These are phyloP conservation scores for Drosophila mulleri DNA, from an alignment of 2,888 invertebrate species.

Conservation along the genomic window DNA sequence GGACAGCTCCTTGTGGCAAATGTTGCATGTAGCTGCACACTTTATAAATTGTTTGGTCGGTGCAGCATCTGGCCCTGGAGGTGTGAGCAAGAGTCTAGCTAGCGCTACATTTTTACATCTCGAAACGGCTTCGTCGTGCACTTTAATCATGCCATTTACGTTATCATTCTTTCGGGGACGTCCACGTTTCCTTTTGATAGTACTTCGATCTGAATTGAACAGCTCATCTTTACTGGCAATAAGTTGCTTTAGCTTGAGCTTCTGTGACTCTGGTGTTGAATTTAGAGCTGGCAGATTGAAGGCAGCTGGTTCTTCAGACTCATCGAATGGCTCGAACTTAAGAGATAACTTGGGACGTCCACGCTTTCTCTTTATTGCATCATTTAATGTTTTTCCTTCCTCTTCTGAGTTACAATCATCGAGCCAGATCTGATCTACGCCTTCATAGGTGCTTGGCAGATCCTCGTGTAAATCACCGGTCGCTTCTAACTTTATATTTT, in stretches of 20 bases:
- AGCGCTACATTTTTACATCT: slow-evolving; percentile 36
- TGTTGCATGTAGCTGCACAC: slow-evolving; percentile 17
- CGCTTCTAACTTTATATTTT: not conserved
- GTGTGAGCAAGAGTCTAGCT: slow-evolving; percentile 26
- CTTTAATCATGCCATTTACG: not conserved
- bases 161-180: slow-evolving; percentile 32
- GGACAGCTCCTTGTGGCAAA: slow-evolving; percentile 42
- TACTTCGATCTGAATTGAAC: not conserved
- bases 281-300: not conserved
- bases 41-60: no score
- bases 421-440: slow-evolving; percentile 20
- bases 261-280: not conserved
- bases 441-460: not conserved
- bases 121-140: not conserved
- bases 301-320: not conserved
- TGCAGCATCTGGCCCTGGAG: slow-evolving; percentile 14
- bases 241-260: not conserved
- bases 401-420: slow-evolving; percentile 1
- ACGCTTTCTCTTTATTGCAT: slow-evolving; percentile 28
- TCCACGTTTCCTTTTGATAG: slow-evolving; percentile 37
- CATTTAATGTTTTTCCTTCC: not conserved
- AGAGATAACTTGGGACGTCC: slow-evolving; percentile 21
- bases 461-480: slow-evolving; percentile 2
- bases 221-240: not conserved
- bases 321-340: not conserved